A percentile compares a stretch with the other conserved stretches of the same genome.
Conservation (phyloP, 2,888 invertebrate species). For the Poecilus cupreus region DNA sequence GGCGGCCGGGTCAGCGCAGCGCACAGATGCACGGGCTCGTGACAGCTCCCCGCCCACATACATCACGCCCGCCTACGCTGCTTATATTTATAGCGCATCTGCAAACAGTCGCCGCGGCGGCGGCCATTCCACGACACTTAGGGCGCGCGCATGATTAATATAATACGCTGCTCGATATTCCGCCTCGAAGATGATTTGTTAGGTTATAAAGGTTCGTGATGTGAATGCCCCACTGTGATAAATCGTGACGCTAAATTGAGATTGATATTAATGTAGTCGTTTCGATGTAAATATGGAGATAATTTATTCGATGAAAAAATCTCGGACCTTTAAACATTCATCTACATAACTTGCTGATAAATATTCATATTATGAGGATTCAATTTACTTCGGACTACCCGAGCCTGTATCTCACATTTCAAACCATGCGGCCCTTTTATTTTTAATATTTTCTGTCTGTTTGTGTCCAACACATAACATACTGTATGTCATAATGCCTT, state of each 20-base stretch:
- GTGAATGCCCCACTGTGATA: slow-evolving; percentile 43
- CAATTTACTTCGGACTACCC: slow-evolving; percentile 25
- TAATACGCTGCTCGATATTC: not conserved
- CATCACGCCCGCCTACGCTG: not conserved
- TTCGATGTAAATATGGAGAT: slow-evolving; percentile 47
- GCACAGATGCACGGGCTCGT: slow-evolving; percentile 11
- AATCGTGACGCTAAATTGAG: slow-evolving; percentile 55
- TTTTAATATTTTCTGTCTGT: too few species aligned
- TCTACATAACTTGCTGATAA: slow-evolving; percentile 48
- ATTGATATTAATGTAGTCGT: slow-evolving; percentile 57
- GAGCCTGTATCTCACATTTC: not conserved
- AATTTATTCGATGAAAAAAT: slow-evolving; percentile 50
- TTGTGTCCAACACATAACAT: too few species aligned
- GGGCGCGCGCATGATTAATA: slow-evolving; percentile 40
- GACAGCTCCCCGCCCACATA: not conserved
- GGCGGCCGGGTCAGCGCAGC: not conserved
- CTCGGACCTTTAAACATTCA: slow-evolving; percentile 28
- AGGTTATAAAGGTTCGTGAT: slow-evolving; percentile 44
- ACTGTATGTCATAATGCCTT: too few species aligned
- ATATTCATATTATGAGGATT: slow-evolving; percentile 54
- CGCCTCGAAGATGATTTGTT: slow-evolving; percentile 38
- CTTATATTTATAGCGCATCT: not conserved
- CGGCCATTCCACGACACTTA: slow-evolving; percentile 11
- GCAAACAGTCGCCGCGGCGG: not conserved
- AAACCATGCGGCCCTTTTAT: not conserved